A percentile compares a stretch with the other conserved stretches of the same genome.
Evolutionary conservation across 1,140 invertebrate genomes (phyloP).

Genomic region (Pseudomyrmex flavicornis): DNA sequence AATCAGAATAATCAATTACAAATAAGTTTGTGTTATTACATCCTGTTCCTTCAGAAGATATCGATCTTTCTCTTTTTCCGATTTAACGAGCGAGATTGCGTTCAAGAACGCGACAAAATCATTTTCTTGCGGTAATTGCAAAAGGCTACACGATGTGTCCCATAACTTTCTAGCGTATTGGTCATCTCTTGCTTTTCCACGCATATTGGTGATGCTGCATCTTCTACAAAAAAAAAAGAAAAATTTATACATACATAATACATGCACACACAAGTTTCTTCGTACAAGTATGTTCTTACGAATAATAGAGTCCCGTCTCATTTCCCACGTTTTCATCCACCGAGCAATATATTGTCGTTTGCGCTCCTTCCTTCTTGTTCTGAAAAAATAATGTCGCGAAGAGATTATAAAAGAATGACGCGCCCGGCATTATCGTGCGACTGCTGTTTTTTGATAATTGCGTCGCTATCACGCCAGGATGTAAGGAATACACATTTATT

Average conservation of each 20-base stretch:
- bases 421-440: constrained; percentile 83
- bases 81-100: not conserved
- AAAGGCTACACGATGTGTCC: constrained; percentile 19
- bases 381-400: constrained; percentile 85
- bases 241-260: not conserved
- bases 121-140: constrained; percentile 7
- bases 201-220: constrained; percentile 5
- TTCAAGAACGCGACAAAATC: not conserved
- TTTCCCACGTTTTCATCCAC: constrained; percentile 89
- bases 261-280: no score
- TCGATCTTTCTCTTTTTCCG: no score
- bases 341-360: constrained; percentile 92
- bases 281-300: constrained; percentile 79
- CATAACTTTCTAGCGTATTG: constrained; percentile 4
- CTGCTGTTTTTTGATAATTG: constrained; percentile 90
- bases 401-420: constrained; percentile 70
- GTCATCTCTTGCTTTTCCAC: not conserved
- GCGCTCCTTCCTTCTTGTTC: constrained; percentile 89
- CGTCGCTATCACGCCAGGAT: constrained; percentile 91
- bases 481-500: constrained; percentile 89
- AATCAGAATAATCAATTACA: no score
- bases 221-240: constrained; percentile 6
- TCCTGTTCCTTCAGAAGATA: no score
- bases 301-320: constrained; percentile 88
- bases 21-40: no score